These are phyloP conservation scores for Pitta sordida DNA, from an alignment of 2,113 vertebrate species.

Conservation along the genomic window DNA sequence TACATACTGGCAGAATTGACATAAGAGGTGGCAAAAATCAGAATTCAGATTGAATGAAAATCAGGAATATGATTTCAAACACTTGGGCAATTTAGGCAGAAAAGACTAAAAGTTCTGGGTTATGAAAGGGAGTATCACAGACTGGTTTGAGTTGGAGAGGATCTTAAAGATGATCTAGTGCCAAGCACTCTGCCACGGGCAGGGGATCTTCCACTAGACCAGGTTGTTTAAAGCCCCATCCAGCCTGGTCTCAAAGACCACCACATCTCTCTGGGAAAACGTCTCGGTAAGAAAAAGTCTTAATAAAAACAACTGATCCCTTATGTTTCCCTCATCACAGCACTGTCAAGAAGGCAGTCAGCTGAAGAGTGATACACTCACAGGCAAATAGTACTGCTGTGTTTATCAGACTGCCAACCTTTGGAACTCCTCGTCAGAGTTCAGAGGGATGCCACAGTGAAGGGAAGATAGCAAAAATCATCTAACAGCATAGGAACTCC, in stretches of 20 bases:
- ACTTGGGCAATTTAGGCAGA: neutral
- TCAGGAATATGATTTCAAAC: neutral
- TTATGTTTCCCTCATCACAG: neutral
- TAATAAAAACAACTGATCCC: neutral
- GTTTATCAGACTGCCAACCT: constrained; percentile 1
- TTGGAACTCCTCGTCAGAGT: constrained; percentile 20
- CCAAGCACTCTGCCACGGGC: neutral
- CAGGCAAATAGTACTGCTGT: neutral
- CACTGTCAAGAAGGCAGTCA: neutral
- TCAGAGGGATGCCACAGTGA: neutral
- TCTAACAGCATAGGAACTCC: neutral
- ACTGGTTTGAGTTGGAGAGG: neutral
- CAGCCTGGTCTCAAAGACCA: neutral
- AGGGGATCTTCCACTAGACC: neutral
- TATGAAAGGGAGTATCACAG: neutral
- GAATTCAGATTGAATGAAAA: neutral
- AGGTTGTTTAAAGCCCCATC: neutral
- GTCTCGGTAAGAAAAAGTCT: neutral
- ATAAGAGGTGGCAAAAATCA: neutral
- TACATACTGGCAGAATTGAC: neutral
- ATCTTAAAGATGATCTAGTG: neutral
- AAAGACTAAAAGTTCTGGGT: neutral
- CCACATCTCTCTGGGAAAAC: neutral
- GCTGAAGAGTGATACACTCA: neutral
- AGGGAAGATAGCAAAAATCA: neutral